Conservation (phyloP, 2,888 invertebrate species). For the Arenicola marina region DNA sequence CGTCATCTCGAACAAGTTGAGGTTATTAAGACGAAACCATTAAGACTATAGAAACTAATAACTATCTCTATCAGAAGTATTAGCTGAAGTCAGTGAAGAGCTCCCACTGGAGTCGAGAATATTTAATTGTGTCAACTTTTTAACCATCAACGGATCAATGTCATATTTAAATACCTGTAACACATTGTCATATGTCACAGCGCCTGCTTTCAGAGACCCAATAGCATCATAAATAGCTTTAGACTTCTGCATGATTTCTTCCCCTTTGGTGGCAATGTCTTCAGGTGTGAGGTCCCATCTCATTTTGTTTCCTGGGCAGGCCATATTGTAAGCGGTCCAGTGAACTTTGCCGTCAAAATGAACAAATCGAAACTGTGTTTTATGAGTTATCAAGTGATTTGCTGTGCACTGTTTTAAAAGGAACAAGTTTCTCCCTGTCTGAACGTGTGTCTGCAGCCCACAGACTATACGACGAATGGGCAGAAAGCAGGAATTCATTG, state of each 20-base stretch:
- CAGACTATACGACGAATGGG: too few species aligned
- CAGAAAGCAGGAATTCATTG: too few species aligned
- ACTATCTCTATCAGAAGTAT: background rate
- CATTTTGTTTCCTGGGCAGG: slow-evolving; percentile 45
- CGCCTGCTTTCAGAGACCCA: slow-evolving; percentile 43
- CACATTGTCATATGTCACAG: slow-evolving; percentile 50
- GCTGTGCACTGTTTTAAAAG: too few species aligned
- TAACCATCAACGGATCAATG: background rate
- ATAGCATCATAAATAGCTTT: slow-evolving; percentile 53
- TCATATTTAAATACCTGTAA: slow-evolving; percentile 43
- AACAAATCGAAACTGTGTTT: too few species aligned
- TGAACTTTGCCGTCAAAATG: too few species aligned
- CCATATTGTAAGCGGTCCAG: slow-evolving; percentile 29
- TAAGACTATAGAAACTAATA: background rate
- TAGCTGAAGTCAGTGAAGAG: background rate
- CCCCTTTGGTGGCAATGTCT: slow-evolving; percentile 42
- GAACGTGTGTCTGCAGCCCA: too few species aligned
- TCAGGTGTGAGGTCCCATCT: slow-evolving; percentile 48
- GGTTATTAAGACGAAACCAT: too few species aligned
- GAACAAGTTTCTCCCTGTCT: too few species aligned
- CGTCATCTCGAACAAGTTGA: too few species aligned
- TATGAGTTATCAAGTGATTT: too few species aligned
- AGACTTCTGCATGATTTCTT: slow-evolving; percentile 46
- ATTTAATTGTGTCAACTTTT: background rate
- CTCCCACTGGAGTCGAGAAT: background rate